Evolutionary conservation across 35 echinoderm and acorn worm species (phyloP).

Genomic region (Lytechinus pictus): DNA sequence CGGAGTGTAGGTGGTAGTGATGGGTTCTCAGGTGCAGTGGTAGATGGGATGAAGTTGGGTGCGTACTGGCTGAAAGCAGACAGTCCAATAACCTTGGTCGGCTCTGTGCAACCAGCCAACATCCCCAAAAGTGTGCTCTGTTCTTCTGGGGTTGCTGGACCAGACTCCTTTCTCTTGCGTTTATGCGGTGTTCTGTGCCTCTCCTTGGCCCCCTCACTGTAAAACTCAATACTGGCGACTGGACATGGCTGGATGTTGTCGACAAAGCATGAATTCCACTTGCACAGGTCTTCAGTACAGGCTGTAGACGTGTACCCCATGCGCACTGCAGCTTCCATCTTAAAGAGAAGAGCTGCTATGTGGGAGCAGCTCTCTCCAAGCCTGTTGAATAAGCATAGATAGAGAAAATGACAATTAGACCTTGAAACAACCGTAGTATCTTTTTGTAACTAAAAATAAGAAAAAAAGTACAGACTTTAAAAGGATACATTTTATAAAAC

Average conservation of each 20-base stretch:
- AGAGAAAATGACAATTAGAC: constrained; percentile 55
- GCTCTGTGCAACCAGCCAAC: constrained; percentile 24
- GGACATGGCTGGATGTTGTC: constrained; percentile 25
- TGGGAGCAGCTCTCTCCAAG: constrained; percentile 71
- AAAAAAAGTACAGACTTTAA: too few species aligned
- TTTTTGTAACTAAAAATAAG: too few species aligned
- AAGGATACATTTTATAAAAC: too few species aligned
- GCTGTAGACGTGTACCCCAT: constrained; percentile 42
- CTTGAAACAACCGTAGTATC: too few species aligned
- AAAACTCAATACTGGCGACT: constrained; percentile 10
- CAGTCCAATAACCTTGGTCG: constrained; percentile 29
- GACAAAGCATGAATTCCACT: constrained; percentile 49
- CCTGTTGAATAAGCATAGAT: constrained; percentile 51
- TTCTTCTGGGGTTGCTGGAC: background rate
- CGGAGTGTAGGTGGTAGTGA: constrained; percentile 30
- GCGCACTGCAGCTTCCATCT: constrained; percentile 75
- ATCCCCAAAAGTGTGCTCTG: background rate
- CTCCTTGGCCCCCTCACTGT: background rate
- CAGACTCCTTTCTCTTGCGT: background rate
- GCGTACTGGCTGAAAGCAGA: constrained; percentile 40
- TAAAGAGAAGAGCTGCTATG: constrained; percentile 70
- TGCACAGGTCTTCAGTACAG: constrained; percentile 35
- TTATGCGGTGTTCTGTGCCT: background rate
- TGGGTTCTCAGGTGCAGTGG: constrained; percentile 15
- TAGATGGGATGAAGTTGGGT: constrained; percentile 36